Conservation (phyloP, 2,888 invertebrate genomes). For the Rhodophaea formosa region DNA sequence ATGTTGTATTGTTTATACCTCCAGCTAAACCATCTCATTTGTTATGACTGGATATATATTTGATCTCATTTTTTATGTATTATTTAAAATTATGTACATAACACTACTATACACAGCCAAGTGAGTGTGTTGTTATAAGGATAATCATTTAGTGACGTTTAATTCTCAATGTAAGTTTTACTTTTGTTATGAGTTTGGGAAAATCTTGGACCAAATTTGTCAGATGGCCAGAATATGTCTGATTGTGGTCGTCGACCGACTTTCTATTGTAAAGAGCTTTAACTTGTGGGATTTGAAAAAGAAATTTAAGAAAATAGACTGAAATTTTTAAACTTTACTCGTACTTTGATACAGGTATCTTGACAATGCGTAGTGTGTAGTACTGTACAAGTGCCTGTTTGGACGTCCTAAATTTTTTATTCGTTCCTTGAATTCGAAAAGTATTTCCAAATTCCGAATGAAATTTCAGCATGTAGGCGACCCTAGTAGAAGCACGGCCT, state of each 20-base stretch:
- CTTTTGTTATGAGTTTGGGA: conserved; percentile 28
- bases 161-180: conserved; percentile 39
- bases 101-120: conserved; percentile 48
- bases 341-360: conserved; percentile 73
- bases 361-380: conserved; percentile 57
- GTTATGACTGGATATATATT: conserved; percentile 62
- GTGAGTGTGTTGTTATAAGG: conserved; percentile 38
- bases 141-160: conserved; percentile 34
- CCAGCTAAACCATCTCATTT: conserved; percentile 44
- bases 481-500: background rate
- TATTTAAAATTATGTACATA: conserved; percentile 63
- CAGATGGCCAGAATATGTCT: conserved; percentile 50
- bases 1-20: conserved; percentile 46
- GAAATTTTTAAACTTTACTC: conserved; percentile 71
- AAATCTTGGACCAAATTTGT: conserved; percentile 63
- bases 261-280: conserved; percentile 70
- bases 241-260: conserved; percentile 49
- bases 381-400: conserved; percentile 50
- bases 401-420: conserved; percentile 28
- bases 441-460: background rate
- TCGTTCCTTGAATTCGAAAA: background rate
- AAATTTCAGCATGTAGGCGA: background rate
- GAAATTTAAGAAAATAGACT: conserved; percentile 70
- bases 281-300: conserved; percentile 68
- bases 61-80: conserved; percentile 73